Evolutionary conservation across 2,797 vertebrate genomes (phyloP).

Genomic region (Falco novaeseelandiae): DNA sequence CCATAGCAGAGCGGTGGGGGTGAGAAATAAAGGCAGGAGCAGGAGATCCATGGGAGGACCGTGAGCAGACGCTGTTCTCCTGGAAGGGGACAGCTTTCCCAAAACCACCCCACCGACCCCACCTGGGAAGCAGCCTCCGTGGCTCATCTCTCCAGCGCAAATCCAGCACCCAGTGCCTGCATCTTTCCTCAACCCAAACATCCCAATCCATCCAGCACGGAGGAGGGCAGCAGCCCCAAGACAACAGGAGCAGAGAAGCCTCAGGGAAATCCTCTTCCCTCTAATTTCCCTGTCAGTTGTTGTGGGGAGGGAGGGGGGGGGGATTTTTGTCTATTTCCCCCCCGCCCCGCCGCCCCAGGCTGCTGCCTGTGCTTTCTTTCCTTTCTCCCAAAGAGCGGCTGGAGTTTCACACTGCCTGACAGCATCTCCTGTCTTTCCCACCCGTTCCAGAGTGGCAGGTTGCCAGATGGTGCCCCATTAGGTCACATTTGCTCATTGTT

Average conservation of each 20-base stretch:
- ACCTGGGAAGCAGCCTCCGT: fast-evolving
- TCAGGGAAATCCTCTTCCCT: background rate
- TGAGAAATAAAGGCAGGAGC: background rate
- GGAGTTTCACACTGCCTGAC: background rate
- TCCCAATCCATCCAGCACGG: background rate
- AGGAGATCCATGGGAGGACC: background rate
- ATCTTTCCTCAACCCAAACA: background rate
- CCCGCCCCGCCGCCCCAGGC: background rate
- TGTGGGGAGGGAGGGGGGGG: background rate
- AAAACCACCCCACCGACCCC: background rate
- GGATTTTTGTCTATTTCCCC: background rate
- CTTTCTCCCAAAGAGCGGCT: background rate
- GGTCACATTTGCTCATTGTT: slow-evolving; percentile 72
- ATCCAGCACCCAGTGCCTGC: background rate
- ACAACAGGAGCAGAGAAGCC: background rate
- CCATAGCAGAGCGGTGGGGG: background rate
- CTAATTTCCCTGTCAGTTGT: background rate
- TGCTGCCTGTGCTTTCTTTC: background rate
- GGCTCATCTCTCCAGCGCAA: background rate
- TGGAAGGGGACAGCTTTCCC: background rate
- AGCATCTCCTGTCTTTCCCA: slow-evolving; percentile 11
- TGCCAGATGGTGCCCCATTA: slow-evolving; percentile 70
- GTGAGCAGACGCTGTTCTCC: background rate
- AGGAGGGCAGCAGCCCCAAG: background rate
- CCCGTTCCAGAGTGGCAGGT: slow-evolving; percentile 28